phyloP scores from a whole-genome alignment of 2,888 invertebrate genomes.

The Luperina testacea region DNA sequence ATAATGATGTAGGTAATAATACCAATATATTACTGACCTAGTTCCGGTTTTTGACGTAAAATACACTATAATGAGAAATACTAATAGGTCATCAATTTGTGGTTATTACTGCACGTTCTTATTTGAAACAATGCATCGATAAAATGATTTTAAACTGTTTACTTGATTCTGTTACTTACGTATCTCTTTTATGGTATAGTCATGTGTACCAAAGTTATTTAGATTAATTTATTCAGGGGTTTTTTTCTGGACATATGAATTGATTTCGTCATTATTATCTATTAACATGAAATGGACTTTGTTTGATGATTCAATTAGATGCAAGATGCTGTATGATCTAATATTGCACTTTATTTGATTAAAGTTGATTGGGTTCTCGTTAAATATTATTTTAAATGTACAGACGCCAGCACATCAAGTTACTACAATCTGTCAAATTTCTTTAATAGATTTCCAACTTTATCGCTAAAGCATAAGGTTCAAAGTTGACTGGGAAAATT shows the following conservation, averaged over 20 bases:
- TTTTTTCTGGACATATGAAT: conserved; percentile 9
- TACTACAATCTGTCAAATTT: too few species aligned
- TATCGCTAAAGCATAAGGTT: too few species aligned
- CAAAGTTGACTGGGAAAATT: too few species aligned
- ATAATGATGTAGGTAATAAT: neutral
- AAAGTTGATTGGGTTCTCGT: too few species aligned
- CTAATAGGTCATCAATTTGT: conserved; percentile 40
- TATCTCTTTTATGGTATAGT: conserved; percentile 13
- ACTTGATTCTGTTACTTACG: conserved; percentile 8
- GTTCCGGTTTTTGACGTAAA: conserved; percentile 49
- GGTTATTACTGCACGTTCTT: conserved; percentile 25
- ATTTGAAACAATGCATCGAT: conserved; percentile 34
- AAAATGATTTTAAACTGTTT: conserved; percentile 15
- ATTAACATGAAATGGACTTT: neutral
- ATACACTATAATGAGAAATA: conserved; percentile 15
- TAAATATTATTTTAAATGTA: too few species aligned
- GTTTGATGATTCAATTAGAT: neutral
- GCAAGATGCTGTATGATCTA: neutral
- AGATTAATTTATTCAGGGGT: conserved; percentile 15
- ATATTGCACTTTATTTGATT: too few species aligned
- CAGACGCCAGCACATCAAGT: too few species aligned
- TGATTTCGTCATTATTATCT: neutral
- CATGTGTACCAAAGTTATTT: conserved; percentile 4
- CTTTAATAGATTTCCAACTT: too few species aligned
- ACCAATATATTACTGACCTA: conserved; percentile 19